Conservation (phyloP, 2,888 invertebrate species). For the Drosophila melanosoma region DNA sequence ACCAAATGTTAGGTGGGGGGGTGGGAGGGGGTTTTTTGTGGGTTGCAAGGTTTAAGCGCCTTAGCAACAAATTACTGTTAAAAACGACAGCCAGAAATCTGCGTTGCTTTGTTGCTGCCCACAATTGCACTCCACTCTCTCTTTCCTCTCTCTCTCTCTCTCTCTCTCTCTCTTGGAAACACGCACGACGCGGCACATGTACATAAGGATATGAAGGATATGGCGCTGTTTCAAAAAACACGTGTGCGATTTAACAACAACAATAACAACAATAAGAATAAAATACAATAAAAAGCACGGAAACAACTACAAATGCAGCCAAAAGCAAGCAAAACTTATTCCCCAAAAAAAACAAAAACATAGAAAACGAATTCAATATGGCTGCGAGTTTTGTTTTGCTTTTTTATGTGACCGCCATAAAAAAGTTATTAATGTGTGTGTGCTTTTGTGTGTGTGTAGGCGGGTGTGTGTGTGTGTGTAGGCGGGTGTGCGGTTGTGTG, state of each 20-base stretch:
- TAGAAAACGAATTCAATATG: conserved; percentile 48
- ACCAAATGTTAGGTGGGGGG: not conserved
- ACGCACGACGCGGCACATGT: conserved; percentile 53
- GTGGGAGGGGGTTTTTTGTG: not conserved
- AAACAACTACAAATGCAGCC: conserved; percentile 47
- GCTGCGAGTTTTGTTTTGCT: conserved; percentile 70
- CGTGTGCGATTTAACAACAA: conserved; percentile 77
- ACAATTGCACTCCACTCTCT: not conserved
- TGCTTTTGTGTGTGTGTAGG: conserved; percentile 33
- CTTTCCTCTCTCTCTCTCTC: not conserved
- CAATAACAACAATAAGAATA: conserved; percentile 30
- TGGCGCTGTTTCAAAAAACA: conserved; percentile 73
- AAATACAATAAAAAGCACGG: conserved; percentile 13
- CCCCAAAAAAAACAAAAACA: conserved; percentile 3
- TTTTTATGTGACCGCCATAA: conserved; percentile 75
- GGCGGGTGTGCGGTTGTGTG: conserved; percentile 6
- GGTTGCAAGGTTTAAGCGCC: conserved; percentile 56
- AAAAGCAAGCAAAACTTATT: conserved; percentile 36
- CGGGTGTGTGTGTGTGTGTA: conserved; percentile 7
- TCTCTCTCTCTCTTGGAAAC: not conserved
- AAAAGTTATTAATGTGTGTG: conserved; percentile 75
- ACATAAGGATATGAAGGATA: conserved; percentile 70
- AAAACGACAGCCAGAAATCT: conserved; percentile 65
- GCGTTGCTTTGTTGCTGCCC: conserved; percentile 35
- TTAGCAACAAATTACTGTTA: conserved; percentile 76